Evolutionary conservation across 2,113 vertebrate species (phyloP).

Genomic region (Orthonyx spaldingii): DNA sequence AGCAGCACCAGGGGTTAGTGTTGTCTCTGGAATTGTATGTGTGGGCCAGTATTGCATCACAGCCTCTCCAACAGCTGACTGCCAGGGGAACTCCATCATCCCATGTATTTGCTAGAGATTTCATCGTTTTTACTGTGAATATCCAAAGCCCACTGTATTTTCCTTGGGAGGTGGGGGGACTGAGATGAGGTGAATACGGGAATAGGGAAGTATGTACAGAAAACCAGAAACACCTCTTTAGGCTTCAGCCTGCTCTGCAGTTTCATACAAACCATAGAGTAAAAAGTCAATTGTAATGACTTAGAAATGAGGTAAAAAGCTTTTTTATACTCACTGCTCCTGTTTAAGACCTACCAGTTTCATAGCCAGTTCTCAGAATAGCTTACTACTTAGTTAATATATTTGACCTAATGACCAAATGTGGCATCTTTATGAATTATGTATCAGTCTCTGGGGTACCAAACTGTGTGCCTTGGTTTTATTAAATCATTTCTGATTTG

Average conservation of each 20-base stretch:
- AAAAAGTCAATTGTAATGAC: neutral
- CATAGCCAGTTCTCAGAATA: neutral
- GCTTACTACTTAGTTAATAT: slow-evolving; percentile 25
- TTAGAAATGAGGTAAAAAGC: neutral
- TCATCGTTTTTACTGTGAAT: neutral
- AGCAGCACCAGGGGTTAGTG: neutral
- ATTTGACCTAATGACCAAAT: slow-evolving; percentile 36
- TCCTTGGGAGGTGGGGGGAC: neutral
- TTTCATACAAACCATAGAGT: neutral
- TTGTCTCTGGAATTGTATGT: neutral
- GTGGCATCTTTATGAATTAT: slow-evolving; percentile 45
- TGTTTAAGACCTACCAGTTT: neutral
- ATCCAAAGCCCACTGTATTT: neutral
- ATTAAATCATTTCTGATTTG: slow-evolving; percentile 48
- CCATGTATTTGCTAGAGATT: neutral
- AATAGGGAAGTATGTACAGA: neutral
- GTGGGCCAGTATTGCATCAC: neutral
- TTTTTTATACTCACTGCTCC: neutral
- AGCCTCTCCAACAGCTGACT: fast-evolving
- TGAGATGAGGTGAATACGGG: neutral
- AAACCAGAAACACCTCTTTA: neutral
- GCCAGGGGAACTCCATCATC: neutral
- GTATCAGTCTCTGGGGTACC: neutral
- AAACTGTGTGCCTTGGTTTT: slow-evolving; percentile 1
- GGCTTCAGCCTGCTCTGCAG: neutral